These are phyloP conservation scores for Pollenia amentaria DNA, from an alignment of 2,888 invertebrate genomes.

Conservation along the genomic window DNA sequence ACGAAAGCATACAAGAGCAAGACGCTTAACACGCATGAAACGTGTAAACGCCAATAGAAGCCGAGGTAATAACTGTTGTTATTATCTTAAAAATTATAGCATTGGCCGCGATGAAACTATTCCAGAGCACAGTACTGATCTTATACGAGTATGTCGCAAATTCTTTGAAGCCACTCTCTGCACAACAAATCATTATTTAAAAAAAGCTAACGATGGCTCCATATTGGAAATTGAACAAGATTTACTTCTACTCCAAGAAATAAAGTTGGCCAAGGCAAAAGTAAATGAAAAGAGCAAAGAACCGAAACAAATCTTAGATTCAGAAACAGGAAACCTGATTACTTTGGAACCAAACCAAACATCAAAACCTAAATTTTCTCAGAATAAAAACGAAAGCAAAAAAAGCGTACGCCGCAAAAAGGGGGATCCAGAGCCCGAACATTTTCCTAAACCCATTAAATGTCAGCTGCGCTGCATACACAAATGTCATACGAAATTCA, in stretches of 20 bases:
- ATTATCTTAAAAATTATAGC: slow-evolving; percentile 63
- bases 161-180: slow-evolving; percentile 72
- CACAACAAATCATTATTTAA: slow-evolving; percentile 67
- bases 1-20: slow-evolving; percentile 64
- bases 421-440: slow-evolving; percentile 64
- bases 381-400: slow-evolving; percentile 10
- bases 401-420: slow-evolving; percentile 59
- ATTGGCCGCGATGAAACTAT: slow-evolving; percentile 32
- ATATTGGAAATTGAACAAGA: slow-evolving; percentile 61
- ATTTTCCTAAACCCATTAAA: slow-evolving; percentile 72
- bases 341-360: slow-evolving; percentile 43
- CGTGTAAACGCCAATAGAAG: slow-evolving; percentile 42
- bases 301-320: slow-evolving; percentile 60
- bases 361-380: slow-evolving; percentile 34
- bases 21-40: slow-evolving; percentile 59
- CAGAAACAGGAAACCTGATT: slow-evolving; percentile 59
- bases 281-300: slow-evolving; percentile 35
- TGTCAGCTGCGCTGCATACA: slow-evolving; percentile 70
- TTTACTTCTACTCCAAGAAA: slow-evolving; percentile 41
- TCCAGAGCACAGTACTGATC: slow-evolving; percentile 17
- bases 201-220: slow-evolving; percentile 71
- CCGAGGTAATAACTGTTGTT: slow-evolving; percentile 70
- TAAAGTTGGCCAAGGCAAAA: slow-evolving; percentile 13
- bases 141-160: slow-evolving; percentile 63
- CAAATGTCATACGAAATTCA: slow-evolving; percentile 74